These are phyloP conservation scores for Thamnaconus septentrionalis DNA, from an alignment of 2,113 vertebrate species.

Conservation along the genomic window DNA sequence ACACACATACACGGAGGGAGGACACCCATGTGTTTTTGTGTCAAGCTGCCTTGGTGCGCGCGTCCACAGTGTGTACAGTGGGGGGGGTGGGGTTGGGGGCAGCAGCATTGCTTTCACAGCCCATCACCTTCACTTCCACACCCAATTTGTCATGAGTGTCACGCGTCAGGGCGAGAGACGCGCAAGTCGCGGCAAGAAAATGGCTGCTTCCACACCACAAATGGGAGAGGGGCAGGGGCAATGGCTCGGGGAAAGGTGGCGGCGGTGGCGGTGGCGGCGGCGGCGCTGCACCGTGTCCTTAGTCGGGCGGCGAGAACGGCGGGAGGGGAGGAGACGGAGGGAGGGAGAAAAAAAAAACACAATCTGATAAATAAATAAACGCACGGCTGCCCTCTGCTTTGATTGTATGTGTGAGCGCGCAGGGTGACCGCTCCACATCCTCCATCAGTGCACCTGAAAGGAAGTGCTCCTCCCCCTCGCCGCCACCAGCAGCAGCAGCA, in stretches of 20 bases:
- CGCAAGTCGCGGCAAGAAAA: constrained; percentile 80
- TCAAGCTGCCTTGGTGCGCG: constrained; percentile 37
- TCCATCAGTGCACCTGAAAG: constrained; percentile 41
- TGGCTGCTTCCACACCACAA: constrained; percentile 82
- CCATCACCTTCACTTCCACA: constrained; percentile 82
- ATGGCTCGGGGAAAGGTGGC: constrained; percentile 36
- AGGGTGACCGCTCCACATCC: constrained; percentile 37
- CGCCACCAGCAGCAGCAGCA: constrained; percentile 2
- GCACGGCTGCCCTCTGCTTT: constrained; percentile 34
- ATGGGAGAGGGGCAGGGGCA: constrained; percentile 49
- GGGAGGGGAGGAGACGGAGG: no score
- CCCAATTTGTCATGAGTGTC: constrained; percentile 89
- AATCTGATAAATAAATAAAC: constrained; percentile 44
- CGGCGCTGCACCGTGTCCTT: constrained; percentile 20
- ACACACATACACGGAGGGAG: constrained; percentile 7
- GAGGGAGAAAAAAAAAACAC: background rate
- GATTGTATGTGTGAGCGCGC: constrained; percentile 45
- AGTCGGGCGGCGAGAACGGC: constrained; percentile 50
- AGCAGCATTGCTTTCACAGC: constrained; percentile 85
- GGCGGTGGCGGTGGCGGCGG: constrained; percentile 21
- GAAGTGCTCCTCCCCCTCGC: constrained; percentile 18
- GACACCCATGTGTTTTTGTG: constrained; percentile 52
- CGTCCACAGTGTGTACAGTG: constrained; percentile 53
- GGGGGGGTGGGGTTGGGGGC: constrained; percentile 35
- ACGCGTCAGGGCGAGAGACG: constrained; percentile 80